Base-by-base conservation (phyloP, 2,797 vertebrate genomes). In the Crocodylus rhombifer region DNA sequence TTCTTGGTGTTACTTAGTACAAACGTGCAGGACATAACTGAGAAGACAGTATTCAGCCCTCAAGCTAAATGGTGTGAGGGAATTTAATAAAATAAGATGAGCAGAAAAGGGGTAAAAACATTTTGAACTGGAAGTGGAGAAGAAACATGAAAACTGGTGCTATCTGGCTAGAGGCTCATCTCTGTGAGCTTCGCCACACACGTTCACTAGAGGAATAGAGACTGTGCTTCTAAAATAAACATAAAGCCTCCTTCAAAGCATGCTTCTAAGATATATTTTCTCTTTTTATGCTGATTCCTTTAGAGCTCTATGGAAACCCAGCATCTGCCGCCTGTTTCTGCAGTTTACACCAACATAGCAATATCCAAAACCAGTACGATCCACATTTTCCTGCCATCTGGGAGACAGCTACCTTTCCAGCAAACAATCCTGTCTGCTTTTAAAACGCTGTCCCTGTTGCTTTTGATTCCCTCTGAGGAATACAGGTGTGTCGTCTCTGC, bases 41-140 rank as follows among this genome's bases (percentile, higher is more conserved):
- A 89, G 94, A 33, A 42, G 26, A 76, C 69, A 51, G 4, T 15
- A 74, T n/a, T 86, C 20, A 88, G 67, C 56, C 61, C 28, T 95
- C 76, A 64, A 91, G 82, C 18, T 95, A 94, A 87, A 90, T 77
- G 87, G 76, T 90, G 36, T 60, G 58, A 93, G 61, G 60, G 25
- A 92, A 94, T 87, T 86, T 86, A 80, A 75, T 89, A 89, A 96
- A 96, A 75, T n/a, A 80, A 88, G 77, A 94, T 56, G 30, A 84
- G 76, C 0, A 0, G 20, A 36, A 93, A 95, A 16, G 23, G 14
- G 85, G 62, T 80, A 91, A 96, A 80, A 25, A 56, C 1, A 78
- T 93, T 94, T 75, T 92, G 78, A 95, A 80, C 69, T 73, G n/a
- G 80, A 89, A 78, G 28, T 23, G 17, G 36, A 84, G 84, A 96